These are phyloP conservation scores for Sceliomorpha sp. DNA, from an alignment of 2,888 invertebrate species.

Conservation along the genomic window DNA sequence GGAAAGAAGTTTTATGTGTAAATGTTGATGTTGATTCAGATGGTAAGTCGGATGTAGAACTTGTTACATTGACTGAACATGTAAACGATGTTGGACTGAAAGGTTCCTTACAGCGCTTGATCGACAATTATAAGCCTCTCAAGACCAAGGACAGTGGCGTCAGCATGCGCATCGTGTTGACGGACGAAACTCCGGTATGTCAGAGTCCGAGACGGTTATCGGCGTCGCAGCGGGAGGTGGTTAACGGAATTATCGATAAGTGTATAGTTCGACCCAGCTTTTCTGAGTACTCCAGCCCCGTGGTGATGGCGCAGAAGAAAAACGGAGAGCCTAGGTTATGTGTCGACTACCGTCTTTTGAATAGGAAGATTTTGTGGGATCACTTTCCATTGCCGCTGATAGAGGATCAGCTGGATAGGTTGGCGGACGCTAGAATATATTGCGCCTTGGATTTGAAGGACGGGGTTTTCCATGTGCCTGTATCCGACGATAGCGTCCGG, in stretches of 20 bases:
- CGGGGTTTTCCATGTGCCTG: slow-evolving; percentile 31
- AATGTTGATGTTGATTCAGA: too few relatives aligned
- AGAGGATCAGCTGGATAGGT: slow-evolving; percentile 59
- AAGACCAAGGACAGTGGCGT: slow-evolving; percentile 38
- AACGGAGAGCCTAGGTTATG: slow-evolving; percentile 54
- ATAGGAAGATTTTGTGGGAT: slow-evolving; percentile 55
- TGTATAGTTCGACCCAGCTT: slow-evolving; percentile 51
- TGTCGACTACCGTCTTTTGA: slow-evolving; percentile 59
- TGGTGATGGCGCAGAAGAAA: slow-evolving; percentile 59
- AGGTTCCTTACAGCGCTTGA: too few relatives aligned
- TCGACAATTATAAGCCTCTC: slow-evolving; percentile 42
- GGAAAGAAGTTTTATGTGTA: too few relatives aligned
- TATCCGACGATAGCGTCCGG: slow-evolving; percentile 1
- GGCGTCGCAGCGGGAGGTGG: slow-evolving; percentile 32
- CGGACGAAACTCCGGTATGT: slow-evolving; percentile 53
- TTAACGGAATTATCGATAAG: slow-evolving; percentile 53
- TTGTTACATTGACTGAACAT: too few relatives aligned
- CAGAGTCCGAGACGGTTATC: slow-evolving; percentile 52
- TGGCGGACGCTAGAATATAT: slow-evolving; percentile 53
- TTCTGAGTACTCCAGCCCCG: slow-evolving; percentile 58
- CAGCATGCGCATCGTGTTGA: slow-evolving; percentile 52
- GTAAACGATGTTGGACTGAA: too few relatives aligned
- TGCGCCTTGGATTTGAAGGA: slow-evolving; percentile 56
- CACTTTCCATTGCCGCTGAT: slow-evolving; percentile 60
- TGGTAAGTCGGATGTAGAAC: too few relatives aligned